Conservation (phyloP, 2,797 vertebrate species). For the Parambassis ranga region DNA sequence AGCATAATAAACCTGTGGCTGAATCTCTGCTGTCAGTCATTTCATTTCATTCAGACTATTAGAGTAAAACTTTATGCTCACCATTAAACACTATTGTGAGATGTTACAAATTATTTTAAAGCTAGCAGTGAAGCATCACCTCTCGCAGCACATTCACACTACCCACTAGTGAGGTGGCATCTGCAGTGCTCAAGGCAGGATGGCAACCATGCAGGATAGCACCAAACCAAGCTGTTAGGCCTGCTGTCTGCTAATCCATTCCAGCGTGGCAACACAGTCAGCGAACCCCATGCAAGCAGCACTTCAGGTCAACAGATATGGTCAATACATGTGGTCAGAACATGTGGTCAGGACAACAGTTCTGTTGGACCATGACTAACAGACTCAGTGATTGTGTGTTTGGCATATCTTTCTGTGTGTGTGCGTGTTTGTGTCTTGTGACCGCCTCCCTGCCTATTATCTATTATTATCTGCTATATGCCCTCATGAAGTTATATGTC, state of each 20-base stretch:
- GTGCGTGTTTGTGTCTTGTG: neutral
- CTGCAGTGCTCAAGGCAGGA: constrained; percentile 81
- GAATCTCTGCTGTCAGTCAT: neutral
- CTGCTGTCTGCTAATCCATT: constrained; percentile 81
- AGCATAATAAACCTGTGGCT: constrained; percentile 17
- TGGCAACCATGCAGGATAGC: constrained; percentile 72
- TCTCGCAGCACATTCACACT: constrained; percentile 57
- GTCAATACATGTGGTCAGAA: constrained; percentile 73
- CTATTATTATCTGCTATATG: constrained; percentile 5
- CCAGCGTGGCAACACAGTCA: constrained; percentile 69
- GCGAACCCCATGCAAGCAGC: constrained; percentile 58
- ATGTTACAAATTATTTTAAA: constrained; percentile 27
- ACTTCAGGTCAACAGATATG: constrained; percentile 73
- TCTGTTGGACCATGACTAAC: constrained; percentile 61
- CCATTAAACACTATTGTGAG: constrained; percentile 22
- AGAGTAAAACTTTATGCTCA: neutral
- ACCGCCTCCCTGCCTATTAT: neutral
- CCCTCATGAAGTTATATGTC: constrained; percentile 1
- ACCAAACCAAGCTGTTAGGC: constrained; percentile 77
- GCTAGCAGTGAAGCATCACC: constrained; percentile 50
- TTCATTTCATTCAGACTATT: neutral
- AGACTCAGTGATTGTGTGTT: constrained; percentile 22
- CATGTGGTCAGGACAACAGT: constrained; percentile 73
- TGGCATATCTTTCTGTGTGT: neutral
- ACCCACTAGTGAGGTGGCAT: constrained; percentile 77